Evolutionary conservation across 2,113 vertebrate genomes (phyloP), one percentile per base, ranked within the genome.

Genomic region (Tapirus terrestris): DNA sequence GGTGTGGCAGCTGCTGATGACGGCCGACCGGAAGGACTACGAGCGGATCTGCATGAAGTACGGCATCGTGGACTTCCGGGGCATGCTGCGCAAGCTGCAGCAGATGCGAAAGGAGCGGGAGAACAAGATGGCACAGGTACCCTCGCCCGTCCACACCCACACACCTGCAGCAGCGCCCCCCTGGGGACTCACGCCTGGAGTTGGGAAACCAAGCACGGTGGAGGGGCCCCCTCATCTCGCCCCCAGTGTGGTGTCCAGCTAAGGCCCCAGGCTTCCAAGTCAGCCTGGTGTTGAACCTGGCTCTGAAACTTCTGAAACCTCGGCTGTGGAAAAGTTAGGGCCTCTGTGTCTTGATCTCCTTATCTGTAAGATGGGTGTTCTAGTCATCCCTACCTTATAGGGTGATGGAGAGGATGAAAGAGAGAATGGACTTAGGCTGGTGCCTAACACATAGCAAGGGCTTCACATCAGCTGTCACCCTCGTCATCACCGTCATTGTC

Each of bases 21-120:
- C 99, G 5, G 98, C 99, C 11, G 99, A 99, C 79, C 99, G 63
- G 79, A 99, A 96, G 88, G 99, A 99, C 97, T 99, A 99, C 10
- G 99, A 99, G 97, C 98, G 97, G 82, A 99, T 99, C 94, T 99
- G 99, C 96, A 0, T 98, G 2, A 98, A 99, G 89, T 99, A 99
- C 0, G 99, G 99, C 11, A 98, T 99, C 45, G 97, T 92, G 20
- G 99, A 99, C 97, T 98, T 99, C 80, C 98, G 99, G 20, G 98
- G 98, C 91, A 98, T 99, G 98, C 98, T 99, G 95, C 99, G 98
- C 82, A 99, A 97, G 96, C 98, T 99, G 91, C 98, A 99, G 43
- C 97, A 99, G 96, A 98, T 99, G 92, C 99, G 94, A 94, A 98
- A 96, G 92, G 98, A 99, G 51, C 77, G 93, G 16, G 98, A 97